These are phyloP conservation scores for Chromoteleia sp. DNA, from an alignment of 2,888 invertebrate genomes.

Conservation along the genomic window DNA sequence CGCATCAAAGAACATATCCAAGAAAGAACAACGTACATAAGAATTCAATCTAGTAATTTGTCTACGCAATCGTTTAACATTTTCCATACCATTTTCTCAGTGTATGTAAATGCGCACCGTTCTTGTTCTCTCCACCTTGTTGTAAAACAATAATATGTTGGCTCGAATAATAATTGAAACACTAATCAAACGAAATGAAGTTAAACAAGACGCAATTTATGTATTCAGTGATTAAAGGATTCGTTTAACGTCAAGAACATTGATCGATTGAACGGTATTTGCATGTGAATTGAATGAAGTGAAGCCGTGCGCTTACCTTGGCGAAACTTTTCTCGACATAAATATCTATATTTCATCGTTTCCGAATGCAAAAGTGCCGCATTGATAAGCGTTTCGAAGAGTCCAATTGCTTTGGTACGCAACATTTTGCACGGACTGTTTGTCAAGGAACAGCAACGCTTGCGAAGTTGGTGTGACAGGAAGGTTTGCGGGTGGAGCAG, in stretches of 20 bases:
- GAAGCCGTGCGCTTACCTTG: slow-evolving; percentile 7
- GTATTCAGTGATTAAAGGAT: slow-evolving; percentile 18
- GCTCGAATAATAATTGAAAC: too few relatives aligned
- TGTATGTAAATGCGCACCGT: too few relatives aligned
- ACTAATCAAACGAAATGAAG: neutral
- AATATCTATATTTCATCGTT: slow-evolving; percentile 31
- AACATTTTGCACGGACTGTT: slow-evolving; percentile 34
- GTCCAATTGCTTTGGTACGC: slow-evolving; percentile 17
- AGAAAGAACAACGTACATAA: too few relatives aligned
- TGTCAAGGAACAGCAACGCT: slow-evolving; percentile 22
- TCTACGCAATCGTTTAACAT: too few relatives aligned
- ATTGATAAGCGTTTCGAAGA: slow-evolving; percentile 36
- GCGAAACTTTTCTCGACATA: slow-evolving; percentile 11
- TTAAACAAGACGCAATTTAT: neutral
- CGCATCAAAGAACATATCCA: too few relatives aligned
- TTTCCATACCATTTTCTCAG: too few relatives aligned
- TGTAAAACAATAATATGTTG: too few relatives aligned
- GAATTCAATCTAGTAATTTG: too few relatives aligned
- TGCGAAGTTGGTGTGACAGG: slow-evolving; percentile 19
- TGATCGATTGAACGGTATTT: slow-evolving; percentile 32
- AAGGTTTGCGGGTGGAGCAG: slow-evolving; percentile 43
- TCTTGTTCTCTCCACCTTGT: too few relatives aligned
- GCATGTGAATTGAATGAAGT: slow-evolving; percentile 20
- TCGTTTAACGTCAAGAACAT: slow-evolving; percentile 25
- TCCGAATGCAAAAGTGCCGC: slow-evolving; percentile 38